Evolutionary conservation across 2,797 vertebrate genomes (phyloP), one percentile per base, ranked within the genome.

Genomic region (Gobionotothen gibberifrons): DNA sequence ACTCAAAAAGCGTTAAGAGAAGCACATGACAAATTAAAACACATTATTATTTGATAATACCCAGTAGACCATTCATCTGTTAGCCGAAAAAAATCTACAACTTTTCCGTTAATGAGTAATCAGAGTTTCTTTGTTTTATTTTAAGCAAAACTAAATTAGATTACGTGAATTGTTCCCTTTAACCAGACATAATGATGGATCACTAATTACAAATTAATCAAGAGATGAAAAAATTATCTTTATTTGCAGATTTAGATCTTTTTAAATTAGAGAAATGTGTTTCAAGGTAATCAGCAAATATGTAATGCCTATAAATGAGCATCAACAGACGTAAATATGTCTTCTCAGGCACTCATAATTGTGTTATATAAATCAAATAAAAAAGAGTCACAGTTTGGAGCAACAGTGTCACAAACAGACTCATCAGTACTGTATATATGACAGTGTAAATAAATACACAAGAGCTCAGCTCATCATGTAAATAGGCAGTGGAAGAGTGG

Each of bases 391-490:
- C 71, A 54, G 47, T 84, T 75, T 65, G 68, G 32, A 77, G 57
- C 49, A 51, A 74, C 75, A 49, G 65, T 57, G 79, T 82, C 86
- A 86, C 67, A 69, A 62, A 81, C 64, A 74, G 36, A 79, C 66
- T 79, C 66, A 64, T 70, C 66, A 72, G 64, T 69, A 75, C 73
- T 72, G 72, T 81, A 81, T 60, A 74, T 83, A 54, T 52, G 58
- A 85, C 65, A 67, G 74, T 59, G 84, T 85, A 86, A 86, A 90
- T 86, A 89, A 86, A 89, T 69, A 81, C 72, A 74, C 82, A 54
- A 57, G 72, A 80, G 76, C 71, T 72, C 48, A 8, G 74, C 63
- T 81, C 79, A 61, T 83, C 82, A 71, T 79, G 86, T 79, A 83
- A 89, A 89, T 74, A 86, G 84, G 80, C 81, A 81, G 74, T 43